Evolutionary conservation across 2,888 invertebrate species (phyloP).

Genomic region (Adelognathus sp.): DNA sequence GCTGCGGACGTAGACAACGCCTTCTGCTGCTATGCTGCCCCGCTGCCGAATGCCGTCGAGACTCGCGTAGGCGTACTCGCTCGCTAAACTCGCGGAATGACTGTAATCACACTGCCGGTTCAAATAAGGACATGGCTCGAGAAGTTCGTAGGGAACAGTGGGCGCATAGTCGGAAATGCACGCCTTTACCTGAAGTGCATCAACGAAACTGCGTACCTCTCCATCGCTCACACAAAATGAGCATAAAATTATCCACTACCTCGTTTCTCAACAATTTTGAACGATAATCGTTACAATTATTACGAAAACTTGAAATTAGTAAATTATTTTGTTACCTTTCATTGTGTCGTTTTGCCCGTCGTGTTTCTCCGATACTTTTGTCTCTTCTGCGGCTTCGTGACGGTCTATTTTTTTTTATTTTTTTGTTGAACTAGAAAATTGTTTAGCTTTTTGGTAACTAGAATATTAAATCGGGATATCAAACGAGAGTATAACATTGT

Average conservation of each 20-base stretch:
- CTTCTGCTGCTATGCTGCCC: neutral
- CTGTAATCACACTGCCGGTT: constrained; percentile 61
- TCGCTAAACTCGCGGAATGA: constrained; percentile 52
- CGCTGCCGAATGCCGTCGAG: constrained; percentile 17
- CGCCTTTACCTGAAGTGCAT: constrained; percentile 41
- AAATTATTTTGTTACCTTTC: too few relatives aligned
- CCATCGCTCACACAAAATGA: constrained; percentile 1
- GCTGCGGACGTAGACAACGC: neutral
- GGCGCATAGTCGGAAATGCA: constrained; percentile 51
- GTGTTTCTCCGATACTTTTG: too few relatives aligned
- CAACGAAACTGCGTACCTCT: constrained; percentile 38
- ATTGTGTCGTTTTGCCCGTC: too few relatives aligned
- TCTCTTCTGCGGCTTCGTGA: too few relatives aligned
- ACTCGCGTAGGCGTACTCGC: constrained; percentile 53
- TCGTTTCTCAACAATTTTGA: neutral
- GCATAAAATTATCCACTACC: too few relatives aligned
- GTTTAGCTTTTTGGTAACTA: too few relatives aligned
- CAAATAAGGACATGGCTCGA: constrained; percentile 60
- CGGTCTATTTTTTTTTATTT: too few relatives aligned
- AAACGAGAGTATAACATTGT: too few relatives aligned
- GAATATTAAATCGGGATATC: too few relatives aligned
- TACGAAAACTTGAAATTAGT: too few relatives aligned
- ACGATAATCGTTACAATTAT: too few relatives aligned
- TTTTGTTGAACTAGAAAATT: too few relatives aligned
- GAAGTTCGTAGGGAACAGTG: constrained; percentile 45